These are phyloP conservation scores for Anthophora plumipes DNA, from an alignment of 2,888 invertebrate species.

Conservation along the genomic window DNA sequence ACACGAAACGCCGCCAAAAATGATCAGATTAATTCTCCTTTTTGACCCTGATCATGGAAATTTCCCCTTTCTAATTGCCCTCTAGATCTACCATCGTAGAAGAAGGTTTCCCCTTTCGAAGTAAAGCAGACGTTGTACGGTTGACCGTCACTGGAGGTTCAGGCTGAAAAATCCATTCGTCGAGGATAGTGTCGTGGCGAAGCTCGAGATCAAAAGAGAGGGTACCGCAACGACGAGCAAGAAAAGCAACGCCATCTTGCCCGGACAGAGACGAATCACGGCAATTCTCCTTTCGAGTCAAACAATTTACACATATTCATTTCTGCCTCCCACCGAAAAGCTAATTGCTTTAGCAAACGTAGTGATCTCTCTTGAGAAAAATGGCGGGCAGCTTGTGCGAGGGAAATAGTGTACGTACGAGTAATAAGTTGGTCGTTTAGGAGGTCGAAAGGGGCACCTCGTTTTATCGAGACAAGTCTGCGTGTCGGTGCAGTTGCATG, in stretches of 20 bases:
- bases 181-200: conserved; percentile 51
- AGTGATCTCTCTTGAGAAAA: no score
- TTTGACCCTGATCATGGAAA: background rate
- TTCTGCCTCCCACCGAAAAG: no score
- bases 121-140: no score
- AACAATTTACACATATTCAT: no score
- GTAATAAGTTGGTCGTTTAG: conserved; percentile 34
- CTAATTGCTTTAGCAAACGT: no score
- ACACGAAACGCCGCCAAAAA: conserved; percentile 27
- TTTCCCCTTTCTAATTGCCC: background rate
- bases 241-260: conserved; percentile 58
- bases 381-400: conserved; percentile 57
- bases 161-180: conserved; percentile 73
- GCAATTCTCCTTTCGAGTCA: conserved; percentile 7
- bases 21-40: conserved; percentile 22
- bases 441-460: conserved; percentile 32
- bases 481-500: conserved; percentile 70
- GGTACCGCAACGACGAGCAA: conserved; percentile 57
- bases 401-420: background rate
- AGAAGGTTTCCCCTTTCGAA: no score
- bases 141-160: conserved; percentile 38
- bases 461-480: conserved; percentile 71
- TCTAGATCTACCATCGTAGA: no score
- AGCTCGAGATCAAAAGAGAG: conserved; percentile 61
- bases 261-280: conserved; percentile 44